Evolutionary conservation across 2,888 invertebrate genomes (phyloP).

Genomic region (Rutpela maculata): DNA sequence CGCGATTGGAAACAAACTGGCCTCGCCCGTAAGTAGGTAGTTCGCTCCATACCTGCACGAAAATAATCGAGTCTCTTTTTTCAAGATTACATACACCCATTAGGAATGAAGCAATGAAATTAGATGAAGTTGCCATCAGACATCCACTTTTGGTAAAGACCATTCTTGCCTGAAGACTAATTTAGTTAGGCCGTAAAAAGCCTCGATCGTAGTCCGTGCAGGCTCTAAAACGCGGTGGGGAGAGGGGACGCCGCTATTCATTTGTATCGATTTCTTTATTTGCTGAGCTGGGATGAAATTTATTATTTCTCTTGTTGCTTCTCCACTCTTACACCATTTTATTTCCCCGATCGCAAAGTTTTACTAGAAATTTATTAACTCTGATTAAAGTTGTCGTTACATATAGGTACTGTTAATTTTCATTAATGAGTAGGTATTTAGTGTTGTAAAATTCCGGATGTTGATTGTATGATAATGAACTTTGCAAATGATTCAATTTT

Average conservation of each 20-base stretch:
- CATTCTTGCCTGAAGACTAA: conserved; percentile 23
- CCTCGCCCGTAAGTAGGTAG: not conserved
- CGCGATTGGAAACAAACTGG: not conserved
- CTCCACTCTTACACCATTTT: conserved; percentile 16
- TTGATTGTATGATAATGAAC: not conserved
- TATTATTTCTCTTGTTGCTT: conserved; percentile 64
- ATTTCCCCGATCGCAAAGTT: not conserved
- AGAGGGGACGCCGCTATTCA: conserved; percentile 56
- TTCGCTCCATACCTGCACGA: conserved; percentile 8
- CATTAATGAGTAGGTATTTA: not conserved
- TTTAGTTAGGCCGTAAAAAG: conserved; percentile 28
- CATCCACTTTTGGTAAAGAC: conserved; percentile 30
- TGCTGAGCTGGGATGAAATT: conserved; percentile 66
- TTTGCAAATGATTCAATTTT: not conserved
- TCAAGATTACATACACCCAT: conserved; percentile 7
- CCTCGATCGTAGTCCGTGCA: not conserved
- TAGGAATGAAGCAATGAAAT: conserved; percentile 28
- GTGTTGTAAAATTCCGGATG: not conserved
- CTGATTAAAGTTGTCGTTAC: not conserved
- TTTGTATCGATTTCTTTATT: conserved; percentile 69
- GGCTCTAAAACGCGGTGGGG: conserved; percentile 7
- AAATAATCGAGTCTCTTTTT: not conserved
- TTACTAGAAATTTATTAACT: not conserved
- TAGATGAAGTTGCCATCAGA: conserved; percentile 5
- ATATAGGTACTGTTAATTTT: not conserved